Conservation (phyloP, 1,140 invertebrate species). For the Nasonia vitripennis region DNA sequence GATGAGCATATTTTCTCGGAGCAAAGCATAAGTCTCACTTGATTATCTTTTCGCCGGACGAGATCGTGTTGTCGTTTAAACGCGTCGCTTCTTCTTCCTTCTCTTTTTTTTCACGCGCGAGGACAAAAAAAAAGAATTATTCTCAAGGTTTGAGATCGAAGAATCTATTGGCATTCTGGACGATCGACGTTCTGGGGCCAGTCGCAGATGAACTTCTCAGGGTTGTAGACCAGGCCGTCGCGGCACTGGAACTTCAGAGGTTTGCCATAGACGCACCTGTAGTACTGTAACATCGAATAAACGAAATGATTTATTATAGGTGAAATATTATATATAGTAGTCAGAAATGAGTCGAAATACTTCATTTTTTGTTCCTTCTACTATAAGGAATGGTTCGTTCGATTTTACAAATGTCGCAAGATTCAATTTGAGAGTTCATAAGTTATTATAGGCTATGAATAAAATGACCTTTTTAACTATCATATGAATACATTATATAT, state of each 20-base stretch:
- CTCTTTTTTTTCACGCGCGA: not conserved
- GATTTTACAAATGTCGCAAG: no score
- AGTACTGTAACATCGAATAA: conserved; percentile 81
- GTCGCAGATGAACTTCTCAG: conserved; percentile 81
- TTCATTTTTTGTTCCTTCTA: no score
- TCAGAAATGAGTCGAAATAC: no score
- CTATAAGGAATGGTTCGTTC: no score
- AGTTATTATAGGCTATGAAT: no score
- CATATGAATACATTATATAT: no score
- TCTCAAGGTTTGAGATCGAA: not conserved
- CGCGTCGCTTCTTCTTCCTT: no score
- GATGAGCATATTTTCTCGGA: conserved; percentile 11
- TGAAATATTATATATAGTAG: not conserved
- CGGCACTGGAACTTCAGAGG: conserved; percentile 83
- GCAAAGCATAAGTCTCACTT: conserved; percentile 17
- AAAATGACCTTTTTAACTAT: no score
- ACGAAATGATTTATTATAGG: not conserved
- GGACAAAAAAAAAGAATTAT: not conserved
- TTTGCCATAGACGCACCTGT: conserved; percentile 85
- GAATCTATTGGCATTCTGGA: conserved; percentile 71
- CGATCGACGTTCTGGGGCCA: conserved; percentile 85
- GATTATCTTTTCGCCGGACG: not conserved
- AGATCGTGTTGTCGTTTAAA: not conserved
- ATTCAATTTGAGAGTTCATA: no score
- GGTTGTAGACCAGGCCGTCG: conserved; percentile 85